A percentile compares a stretch with the other conserved stretches of the same genome.
These are phyloP conservation scores for Dioctria linearis DNA, from an alignment of 2,888 invertebrate genomes.

Conservation along the genomic window DNA sequence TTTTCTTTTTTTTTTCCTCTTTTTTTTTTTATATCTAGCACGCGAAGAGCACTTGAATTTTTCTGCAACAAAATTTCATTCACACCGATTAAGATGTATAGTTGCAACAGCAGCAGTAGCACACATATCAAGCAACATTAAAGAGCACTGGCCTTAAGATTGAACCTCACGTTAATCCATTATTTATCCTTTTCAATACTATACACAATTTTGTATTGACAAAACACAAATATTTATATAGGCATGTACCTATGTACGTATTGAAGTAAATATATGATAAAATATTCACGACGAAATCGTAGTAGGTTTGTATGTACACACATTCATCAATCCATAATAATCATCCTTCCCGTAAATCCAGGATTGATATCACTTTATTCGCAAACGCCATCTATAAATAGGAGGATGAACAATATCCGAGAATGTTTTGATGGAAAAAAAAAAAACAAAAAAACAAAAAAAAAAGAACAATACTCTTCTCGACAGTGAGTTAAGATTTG, in stretches of 20 bases:
- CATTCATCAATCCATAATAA: background rate
- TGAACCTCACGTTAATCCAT: constrained; percentile 21
- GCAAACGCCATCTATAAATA: constrained; percentile 27
- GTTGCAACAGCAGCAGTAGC: background rate
- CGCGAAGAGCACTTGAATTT: background rate
- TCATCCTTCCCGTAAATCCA: constrained; percentile 21
- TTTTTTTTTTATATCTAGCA: background rate
- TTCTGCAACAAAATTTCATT: background rate
- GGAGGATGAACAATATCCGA: constrained; percentile 3
- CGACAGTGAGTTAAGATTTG: background rate
- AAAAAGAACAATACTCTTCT: constrained; percentile 8
- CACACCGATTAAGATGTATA: background rate
- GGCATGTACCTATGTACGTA: background rate
- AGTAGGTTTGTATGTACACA: too few species aligned
- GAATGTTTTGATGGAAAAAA: background rate
- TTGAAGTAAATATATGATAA: background rate
- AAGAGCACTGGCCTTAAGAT: background rate
- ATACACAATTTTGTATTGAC: background rate
- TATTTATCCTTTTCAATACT: background rate
- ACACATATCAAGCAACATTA: background rate
- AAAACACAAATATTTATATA: background rate
- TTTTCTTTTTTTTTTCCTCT: background rate
- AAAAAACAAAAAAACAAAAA: background rate
- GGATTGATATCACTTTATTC: background rate
- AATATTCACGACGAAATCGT: background rate